These are phyloP conservation scores for Scaptodrosophila latifasciaeformis DNA, from an alignment of 2,888 invertebrate genomes.

Conservation along the genomic window DNA sequence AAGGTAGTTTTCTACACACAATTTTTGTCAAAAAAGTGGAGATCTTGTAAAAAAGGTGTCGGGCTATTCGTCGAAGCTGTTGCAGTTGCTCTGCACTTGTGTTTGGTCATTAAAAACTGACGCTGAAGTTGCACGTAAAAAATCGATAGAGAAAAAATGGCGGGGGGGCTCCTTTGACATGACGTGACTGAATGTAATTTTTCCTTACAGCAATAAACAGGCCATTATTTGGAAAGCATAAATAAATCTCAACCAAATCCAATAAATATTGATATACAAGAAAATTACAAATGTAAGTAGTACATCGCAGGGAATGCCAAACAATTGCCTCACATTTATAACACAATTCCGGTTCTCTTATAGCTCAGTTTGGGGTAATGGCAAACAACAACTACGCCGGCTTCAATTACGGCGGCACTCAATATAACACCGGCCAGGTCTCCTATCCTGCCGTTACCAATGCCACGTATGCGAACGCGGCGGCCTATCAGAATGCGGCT, in stretches of 20 bases:
- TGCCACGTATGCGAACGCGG: slow-evolving; percentile 89
- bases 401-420: slow-evolving; percentile 94
- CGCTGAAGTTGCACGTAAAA: too few relatives aligned
- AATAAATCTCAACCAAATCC: slow-evolving; percentile 43
- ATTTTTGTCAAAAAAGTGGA: background rate
- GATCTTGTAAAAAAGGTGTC: too few relatives aligned
- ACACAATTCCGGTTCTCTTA: too few relatives aligned
- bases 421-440: slow-evolving; percentile 81
- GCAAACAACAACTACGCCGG: slow-evolving; percentile 93
- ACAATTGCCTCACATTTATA: too few relatives aligned
- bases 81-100: too few relatives aligned
- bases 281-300: slow-evolving; percentile 43
- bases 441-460: slow-evolving; percentile 71
- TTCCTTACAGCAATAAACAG: slow-evolving; percentile 57
- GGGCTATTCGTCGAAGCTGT: too few relatives aligned
- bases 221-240: slow-evolving; percentile 57
- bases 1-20: background rate
- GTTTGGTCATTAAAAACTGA: too few relatives aligned
- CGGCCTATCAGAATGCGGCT: slow-evolving; percentile 87
- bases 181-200: slow-evolving; percentile 67
- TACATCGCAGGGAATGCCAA: too few relatives aligned
- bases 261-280: slow-evolving; percentile 14
- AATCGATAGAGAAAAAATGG: slow-evolving; percentile 22
- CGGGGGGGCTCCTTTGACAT: slow-evolving; percentile 39
- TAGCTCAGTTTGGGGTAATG: slow-evolving; percentile 52